phyloP scores from a whole-genome alignment of 2,797 vertebrate species.

The Tauraco hartlaubi region DNA sequence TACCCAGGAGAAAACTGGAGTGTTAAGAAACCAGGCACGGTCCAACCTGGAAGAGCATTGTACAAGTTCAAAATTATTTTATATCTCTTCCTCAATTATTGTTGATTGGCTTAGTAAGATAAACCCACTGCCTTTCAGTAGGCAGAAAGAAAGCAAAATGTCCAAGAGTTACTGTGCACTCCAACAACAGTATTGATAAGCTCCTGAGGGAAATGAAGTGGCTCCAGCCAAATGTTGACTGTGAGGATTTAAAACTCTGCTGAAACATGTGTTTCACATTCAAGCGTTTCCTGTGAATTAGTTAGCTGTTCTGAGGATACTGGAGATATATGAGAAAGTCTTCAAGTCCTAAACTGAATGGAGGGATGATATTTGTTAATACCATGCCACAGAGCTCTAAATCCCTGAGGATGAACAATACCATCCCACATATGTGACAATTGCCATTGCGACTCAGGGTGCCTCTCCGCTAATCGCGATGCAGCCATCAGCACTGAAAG shows the following conservation, averaged over 20 bases:
- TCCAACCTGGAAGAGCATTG: not conserved
- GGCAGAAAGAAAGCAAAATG: not conserved
- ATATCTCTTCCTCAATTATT: not conserved
- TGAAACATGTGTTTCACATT: constrained; percentile 42
- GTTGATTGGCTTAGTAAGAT: not conserved
- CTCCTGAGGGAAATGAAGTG: not conserved
- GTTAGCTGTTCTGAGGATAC: not conserved
- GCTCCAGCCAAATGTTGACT: not conserved
- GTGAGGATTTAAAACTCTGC: not conserved
- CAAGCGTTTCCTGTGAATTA: constrained; percentile 16
- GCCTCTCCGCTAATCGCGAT: not conserved
- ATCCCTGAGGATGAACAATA: not conserved
- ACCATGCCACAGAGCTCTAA: not conserved
- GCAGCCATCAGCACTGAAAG: not conserved
- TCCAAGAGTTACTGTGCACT: not conserved
- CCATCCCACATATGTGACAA: not conserved
- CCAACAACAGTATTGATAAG: not conserved
- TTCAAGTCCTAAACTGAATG: not conserved
- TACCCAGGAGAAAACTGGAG: not conserved
- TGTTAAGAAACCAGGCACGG: not conserved
- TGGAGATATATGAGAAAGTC: not conserved
- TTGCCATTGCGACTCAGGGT: not conserved
- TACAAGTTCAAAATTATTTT: not conserved
- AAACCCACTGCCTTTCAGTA: not conserved
- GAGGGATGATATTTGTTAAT: not conserved